Evolutionary conservation across 2,888 invertebrate species (phyloP).

Genomic region (Theretra japonica): DNA sequence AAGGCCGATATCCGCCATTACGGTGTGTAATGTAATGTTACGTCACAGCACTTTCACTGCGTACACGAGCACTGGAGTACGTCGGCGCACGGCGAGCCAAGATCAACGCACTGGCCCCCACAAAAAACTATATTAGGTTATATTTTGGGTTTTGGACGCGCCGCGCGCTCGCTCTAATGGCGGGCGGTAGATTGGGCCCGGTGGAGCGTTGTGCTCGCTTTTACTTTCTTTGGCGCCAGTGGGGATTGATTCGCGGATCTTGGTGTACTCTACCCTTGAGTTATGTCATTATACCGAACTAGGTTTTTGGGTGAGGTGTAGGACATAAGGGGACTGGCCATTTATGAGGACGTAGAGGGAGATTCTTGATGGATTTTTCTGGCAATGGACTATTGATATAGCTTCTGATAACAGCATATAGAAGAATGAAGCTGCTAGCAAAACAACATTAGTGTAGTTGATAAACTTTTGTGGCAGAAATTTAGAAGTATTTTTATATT

Average conservation of each 20-base stretch:
- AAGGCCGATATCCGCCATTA: constrained; percentile 75
- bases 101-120: constrained; percentile 67
- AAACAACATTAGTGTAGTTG: no score
- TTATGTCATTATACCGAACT: constrained; percentile 11
- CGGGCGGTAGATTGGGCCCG: constrained; percentile 69
- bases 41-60: constrained; percentile 82
- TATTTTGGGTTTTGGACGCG: constrained; percentile 45
- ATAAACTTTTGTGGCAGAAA: no score
- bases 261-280: constrained; percentile 8
- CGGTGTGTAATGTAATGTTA: constrained; percentile 75
- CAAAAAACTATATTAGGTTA: constrained; percentile 45
- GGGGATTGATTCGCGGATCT: constrained; percentile 59
- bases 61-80: constrained; percentile 76
- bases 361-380: no score
- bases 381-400: no score
- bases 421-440: no score
- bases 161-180: constrained; percentile 71
- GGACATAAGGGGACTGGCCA: neutral
- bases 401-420: no score
- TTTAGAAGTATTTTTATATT: no score
- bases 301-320: constrained; percentile 23
- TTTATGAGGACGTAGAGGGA: no score
- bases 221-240: constrained; percentile 79
- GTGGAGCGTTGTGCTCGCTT: constrained; percentile 63
- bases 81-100: constrained; percentile 67